Conservation (phyloP, 2,888 invertebrate genomes). For the Metacarcinus magister region DNA sequence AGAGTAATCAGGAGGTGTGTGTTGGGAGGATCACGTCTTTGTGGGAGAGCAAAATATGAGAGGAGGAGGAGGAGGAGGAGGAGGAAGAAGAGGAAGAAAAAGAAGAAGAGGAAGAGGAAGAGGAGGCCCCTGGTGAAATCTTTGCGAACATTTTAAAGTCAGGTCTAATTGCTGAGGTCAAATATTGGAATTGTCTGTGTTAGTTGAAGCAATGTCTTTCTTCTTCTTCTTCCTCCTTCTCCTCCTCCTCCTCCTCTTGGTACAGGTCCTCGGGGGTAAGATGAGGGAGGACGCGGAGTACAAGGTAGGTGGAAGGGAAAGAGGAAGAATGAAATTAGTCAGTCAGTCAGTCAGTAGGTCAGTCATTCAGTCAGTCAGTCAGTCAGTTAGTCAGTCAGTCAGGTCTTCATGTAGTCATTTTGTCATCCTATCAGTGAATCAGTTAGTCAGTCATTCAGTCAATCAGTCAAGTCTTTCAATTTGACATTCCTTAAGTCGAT, state of each 20-base stretch:
- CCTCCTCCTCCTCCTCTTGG: background rate
- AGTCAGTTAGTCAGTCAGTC: too few relatives aligned
- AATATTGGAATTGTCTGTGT: slow-evolving; percentile 38
- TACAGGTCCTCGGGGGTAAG: background rate
- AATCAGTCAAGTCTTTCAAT: too few relatives aligned
- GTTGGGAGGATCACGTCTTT: slow-evolving; percentile 30
- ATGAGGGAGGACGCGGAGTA: background rate
- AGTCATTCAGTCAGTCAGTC: too few relatives aligned
- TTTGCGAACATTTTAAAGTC: slow-evolving; percentile 22
- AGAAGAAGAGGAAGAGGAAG: background rate
- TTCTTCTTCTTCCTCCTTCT: background rate
- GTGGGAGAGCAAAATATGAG: background rate
- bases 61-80: background rate
- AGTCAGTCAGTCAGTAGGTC: too few relatives aligned
- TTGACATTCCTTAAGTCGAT: too few relatives aligned
- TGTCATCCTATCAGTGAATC: too few relatives aligned
- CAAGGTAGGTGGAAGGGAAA: background rate
- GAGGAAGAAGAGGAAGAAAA: background rate
- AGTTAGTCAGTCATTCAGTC: too few relatives aligned
- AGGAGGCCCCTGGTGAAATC: background rate
- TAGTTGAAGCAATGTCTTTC: background rate
- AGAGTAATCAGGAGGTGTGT: slow-evolving; percentile 5
- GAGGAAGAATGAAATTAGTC: background rate
- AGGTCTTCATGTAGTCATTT: too few relatives aligned
- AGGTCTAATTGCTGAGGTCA: background rate